Percentiles rank a stretch among this genome's conserved stretches.
Evolutionary conservation across 2,113 vertebrate species (phyloP).

Genomic region (Dicerorhinus sumatrensis): DNA sequence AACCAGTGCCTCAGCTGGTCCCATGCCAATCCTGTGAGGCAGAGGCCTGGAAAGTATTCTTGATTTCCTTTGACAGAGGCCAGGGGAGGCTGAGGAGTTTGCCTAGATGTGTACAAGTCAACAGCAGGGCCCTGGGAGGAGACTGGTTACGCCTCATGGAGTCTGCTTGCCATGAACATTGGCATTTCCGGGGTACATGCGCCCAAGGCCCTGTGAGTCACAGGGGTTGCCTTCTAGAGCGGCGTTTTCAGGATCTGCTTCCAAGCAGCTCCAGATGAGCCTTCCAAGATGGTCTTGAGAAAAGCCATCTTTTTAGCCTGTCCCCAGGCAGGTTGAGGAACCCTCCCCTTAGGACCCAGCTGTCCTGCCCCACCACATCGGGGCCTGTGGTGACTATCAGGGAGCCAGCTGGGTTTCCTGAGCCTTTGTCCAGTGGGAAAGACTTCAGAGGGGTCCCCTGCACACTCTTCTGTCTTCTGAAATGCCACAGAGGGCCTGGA

Average conservation of each 20-base stretch:
- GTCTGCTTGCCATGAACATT: neutral
- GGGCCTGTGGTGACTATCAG: neutral
- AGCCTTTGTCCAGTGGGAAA: neutral
- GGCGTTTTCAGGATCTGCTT: neutral
- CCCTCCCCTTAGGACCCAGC: neutral
- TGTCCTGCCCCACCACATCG: neutral
- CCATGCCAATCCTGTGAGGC: neutral
- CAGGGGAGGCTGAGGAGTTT: neutral
- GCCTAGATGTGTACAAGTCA: neutral
- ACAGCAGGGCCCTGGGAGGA: too few species aligned
- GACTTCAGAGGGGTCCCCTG: neutral
- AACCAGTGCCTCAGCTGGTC: neutral
- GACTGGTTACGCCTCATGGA: neutral
- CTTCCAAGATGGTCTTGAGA: neutral
- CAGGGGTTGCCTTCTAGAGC: neutral
- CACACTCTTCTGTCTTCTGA: neutral
- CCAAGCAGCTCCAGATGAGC: neutral
- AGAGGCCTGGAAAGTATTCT: too few species aligned
- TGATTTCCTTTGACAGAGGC: neutral
- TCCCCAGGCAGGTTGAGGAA: neutral
- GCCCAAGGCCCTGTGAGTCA: neutral
- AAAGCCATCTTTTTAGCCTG: accelerated
- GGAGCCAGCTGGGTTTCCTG: too few species aligned
- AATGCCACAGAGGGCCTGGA: neutral
- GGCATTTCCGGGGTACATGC: too few species aligned